phyloP scores from a whole-genome alignment of 2,113 vertebrate species.

The Hylia prasina region DNA sequence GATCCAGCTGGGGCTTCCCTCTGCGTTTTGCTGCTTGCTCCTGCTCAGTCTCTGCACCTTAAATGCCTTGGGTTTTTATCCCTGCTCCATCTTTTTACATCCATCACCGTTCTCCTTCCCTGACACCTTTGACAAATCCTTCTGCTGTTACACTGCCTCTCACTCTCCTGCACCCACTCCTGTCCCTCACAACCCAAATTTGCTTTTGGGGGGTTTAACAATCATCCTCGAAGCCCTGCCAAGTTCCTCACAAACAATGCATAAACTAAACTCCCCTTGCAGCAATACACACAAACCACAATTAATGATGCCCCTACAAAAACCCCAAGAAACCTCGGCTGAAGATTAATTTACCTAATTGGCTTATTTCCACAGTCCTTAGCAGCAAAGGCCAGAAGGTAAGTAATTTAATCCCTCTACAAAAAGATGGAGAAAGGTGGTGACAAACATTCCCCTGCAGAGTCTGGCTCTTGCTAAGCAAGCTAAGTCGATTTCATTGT shows the following conservation, averaged over 20 bases:
- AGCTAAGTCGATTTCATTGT: not conserved
- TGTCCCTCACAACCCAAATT: not conserved
- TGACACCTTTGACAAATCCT: conserved; percentile 10
- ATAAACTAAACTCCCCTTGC: not conserved
- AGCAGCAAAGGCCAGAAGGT: not conserved
- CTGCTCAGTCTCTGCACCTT: conserved; percentile 1
- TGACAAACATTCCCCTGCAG: not conserved
- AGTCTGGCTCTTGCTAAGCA: not conserved
- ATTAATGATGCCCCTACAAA: not conserved
- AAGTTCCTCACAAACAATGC: not conserved
- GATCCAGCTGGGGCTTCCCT: conserved; percentile 15
- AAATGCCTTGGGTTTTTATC: not conserved
- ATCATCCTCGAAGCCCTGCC: not conserved
- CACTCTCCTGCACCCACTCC: not conserved
- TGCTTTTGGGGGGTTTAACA: not conserved
- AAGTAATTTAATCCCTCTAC: not conserved
- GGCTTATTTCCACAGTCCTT: not conserved
- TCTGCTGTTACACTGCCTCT: not conserved
- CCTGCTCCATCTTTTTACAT: not conserved
- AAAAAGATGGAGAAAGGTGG: not conserved
- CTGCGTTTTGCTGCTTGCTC: conserved; percentile 5
- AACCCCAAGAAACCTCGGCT: not conserved
- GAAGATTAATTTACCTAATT: conserved; percentile 3
- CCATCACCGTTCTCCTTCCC: not conserved
- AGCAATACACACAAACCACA: not conserved